Conservation (phyloP, 2,797 vertebrate species). For the Aldrovandia affinis region DNA sequence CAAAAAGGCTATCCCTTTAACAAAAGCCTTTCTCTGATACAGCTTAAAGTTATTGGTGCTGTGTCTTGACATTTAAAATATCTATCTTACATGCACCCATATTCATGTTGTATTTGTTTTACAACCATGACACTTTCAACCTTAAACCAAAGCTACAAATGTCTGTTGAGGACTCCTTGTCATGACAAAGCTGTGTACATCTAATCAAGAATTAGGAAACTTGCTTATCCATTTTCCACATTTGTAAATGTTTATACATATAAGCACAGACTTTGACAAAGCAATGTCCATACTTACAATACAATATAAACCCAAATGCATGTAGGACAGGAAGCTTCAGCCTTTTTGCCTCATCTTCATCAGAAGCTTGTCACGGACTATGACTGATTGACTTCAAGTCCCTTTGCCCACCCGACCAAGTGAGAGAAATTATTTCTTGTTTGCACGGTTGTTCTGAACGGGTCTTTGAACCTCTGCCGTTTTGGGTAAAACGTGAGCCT, state of each 20-base stretch:
- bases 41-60: neutral
- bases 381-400: constrained; percentile 1
- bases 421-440: constrained; percentile 59
- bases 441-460: constrained; percentile 48
- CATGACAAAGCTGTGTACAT: neutral
- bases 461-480: constrained; percentile 27
- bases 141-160: neutral
- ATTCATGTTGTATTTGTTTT: constrained; percentile 7
- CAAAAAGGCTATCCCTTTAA: neutral
- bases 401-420: neutral
- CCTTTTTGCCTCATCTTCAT: neutral
- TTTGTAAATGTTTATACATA: neutral
- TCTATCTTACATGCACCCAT: neutral
- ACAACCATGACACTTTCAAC: neutral
- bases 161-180: neutral
- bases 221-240: neutral
- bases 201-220: neutral
- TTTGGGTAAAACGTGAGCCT: constrained; percentile 17
- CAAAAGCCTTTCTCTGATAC: neutral
- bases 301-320: neutral
- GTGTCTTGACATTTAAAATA: neutral
- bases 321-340: neutral
- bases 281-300: neutral
- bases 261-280: neutral
- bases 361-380: neutral